These are phyloP conservation scores for Scomber japonicus DNA, from an alignment of 2,113 vertebrate genomes.

Conservation along the genomic window DNA sequence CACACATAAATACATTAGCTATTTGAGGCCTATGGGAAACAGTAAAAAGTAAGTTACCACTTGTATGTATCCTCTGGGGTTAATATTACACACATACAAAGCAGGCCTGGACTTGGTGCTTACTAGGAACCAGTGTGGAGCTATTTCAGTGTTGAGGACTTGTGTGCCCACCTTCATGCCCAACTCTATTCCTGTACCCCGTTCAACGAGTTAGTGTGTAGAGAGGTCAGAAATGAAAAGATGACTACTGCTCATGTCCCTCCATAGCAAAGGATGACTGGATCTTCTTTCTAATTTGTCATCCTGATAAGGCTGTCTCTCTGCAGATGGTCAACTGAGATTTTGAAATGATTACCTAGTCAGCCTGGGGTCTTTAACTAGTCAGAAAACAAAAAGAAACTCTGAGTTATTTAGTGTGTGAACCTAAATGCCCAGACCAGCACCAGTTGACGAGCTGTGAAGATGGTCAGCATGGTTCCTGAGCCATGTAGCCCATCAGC, in stretches of 20 bases:
- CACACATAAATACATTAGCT: constrained; percentile 3
- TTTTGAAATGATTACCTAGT: constrained; percentile 11
- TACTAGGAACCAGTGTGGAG: not conserved
- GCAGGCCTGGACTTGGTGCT: not conserved
- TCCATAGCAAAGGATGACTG: not conserved
- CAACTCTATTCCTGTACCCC: constrained; percentile 5
- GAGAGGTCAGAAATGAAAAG: not conserved
- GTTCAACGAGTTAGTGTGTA: not conserved
- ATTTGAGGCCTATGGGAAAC: not conserved
- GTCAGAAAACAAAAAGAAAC: not conserved
- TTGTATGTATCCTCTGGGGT: constrained; percentile 21
- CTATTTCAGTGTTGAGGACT: not conserved
- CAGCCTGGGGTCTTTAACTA: constrained; percentile 2
- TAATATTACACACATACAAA: constrained; percentile 3
- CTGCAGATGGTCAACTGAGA: not conserved
- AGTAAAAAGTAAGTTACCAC: constrained; percentile 10
- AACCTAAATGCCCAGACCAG: constrained; percentile 18
- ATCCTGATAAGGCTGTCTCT: not conserved
- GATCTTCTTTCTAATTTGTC: not conserved
- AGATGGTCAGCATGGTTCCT: not conserved
- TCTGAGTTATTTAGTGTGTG: constrained; percentile 2
- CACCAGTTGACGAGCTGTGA: not conserved
- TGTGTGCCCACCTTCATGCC: not conserved
- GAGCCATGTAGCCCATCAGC: not conserved
- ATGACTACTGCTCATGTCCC: not conserved